A percentile compares a stretch with the other conserved stretches of the same genome.
Conservation (phyloP, 1,140 invertebrate genomes). For the Drosophila ficusphila region DNA sequence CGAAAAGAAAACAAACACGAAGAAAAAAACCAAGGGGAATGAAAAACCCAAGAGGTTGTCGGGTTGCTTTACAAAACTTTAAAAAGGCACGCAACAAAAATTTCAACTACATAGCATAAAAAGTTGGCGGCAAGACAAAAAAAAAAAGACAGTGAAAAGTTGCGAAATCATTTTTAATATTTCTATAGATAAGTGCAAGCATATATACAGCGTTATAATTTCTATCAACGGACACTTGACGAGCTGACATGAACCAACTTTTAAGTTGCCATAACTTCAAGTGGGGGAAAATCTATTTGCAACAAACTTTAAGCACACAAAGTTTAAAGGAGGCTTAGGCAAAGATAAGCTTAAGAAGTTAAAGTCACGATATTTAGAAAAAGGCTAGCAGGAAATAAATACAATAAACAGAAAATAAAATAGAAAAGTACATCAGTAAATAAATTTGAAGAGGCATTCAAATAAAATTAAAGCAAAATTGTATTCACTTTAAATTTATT, state of each 20-base stretch:
- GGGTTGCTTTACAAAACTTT: constrained; percentile 37
- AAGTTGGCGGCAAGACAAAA: constrained; percentile 39
- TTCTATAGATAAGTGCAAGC: constrained; percentile 29
- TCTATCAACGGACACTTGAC: constrained; percentile 37
- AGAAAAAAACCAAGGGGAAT: constrained; percentile 11
- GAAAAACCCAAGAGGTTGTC: constrained; percentile 22
- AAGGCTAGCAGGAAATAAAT: too few relatives aligned
- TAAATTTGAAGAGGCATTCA: too few relatives aligned
- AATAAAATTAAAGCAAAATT: not conserved
- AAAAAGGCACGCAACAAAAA: constrained; percentile 43
- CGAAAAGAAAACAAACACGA: constrained; percentile 39
- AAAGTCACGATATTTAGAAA: constrained; percentile 4
- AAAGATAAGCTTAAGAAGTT: not conserved
- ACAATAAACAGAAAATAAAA: too few relatives aligned
- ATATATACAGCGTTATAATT: constrained; percentile 17
- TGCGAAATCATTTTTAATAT: constrained; percentile 60
- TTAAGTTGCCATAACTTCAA: constrained; percentile 5
- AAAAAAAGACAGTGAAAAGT: constrained; percentile 55
- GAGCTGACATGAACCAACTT: constrained; percentile 15
- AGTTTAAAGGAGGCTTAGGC: constrained; percentile 2
- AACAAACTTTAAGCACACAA: constrained; percentile 1
- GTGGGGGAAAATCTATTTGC: constrained; percentile 10
- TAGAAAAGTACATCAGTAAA: not conserved
- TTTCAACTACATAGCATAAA: constrained; percentile 41
- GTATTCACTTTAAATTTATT: too few relatives aligned